Evolutionary conservation across 2,888 invertebrate genomes (phyloP).

Genomic region (Pollenia angustigena): DNA sequence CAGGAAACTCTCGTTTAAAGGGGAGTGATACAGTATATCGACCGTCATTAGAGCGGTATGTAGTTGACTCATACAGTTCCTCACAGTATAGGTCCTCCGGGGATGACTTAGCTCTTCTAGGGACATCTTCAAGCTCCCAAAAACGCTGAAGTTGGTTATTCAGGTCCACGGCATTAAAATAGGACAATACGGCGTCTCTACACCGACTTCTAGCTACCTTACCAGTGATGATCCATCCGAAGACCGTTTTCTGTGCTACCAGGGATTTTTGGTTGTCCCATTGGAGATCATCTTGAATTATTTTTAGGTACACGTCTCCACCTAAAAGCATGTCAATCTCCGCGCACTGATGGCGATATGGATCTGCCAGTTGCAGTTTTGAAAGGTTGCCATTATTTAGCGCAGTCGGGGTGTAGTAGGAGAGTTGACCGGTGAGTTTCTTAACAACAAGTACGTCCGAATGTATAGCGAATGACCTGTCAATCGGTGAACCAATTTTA

Average conservation of each 20-base stretch:
- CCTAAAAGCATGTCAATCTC: too few species aligned
- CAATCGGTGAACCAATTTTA: not conserved
- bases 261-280: too few species aligned
- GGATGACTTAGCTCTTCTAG: not conserved
- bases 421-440: too few species aligned
- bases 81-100: slow-evolving; percentile 20
- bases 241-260: slow-evolving; percentile 29
- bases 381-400: too few species aligned
- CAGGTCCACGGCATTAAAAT: slow-evolving; percentile 3
- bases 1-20: not conserved
- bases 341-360: too few species aligned
- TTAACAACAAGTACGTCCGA: too few species aligned
- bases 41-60: not conserved
- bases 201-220: not conserved
- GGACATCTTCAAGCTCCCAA: not conserved
- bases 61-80: not conserved
- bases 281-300: too few species aligned
- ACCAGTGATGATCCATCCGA: slow-evolving; percentile 39
- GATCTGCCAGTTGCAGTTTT: too few species aligned
- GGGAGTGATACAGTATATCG: slow-evolving; percentile 23
- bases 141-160: not conserved
- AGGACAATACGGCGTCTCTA: not conserved
- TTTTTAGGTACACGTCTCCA: too few species aligned
- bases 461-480: not conserved
- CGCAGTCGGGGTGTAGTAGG: too few species aligned